Base-by-base conservation (phyloP, 2,888 invertebrate species). In the Endomychus coccineus region DNA sequence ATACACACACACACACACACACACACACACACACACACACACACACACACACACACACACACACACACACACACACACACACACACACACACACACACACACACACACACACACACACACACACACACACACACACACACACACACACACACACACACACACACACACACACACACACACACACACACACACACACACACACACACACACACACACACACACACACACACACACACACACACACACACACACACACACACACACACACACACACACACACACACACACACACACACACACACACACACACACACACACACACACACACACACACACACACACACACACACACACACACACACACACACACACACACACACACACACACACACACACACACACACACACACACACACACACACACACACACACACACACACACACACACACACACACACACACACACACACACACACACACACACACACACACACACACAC, bases 1-100 rank as follows among this genome's bases (percentile, higher is more conserved):
- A n/a, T n/a, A n/a, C n/a, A 19, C 21, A 19, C 21, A 19, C 21
- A 19, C 21, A 19, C 21, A 19, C 21, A 19, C 21, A 19, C 21
- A 19, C 21, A 19, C 21, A 19, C 21, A 19, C 21, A 19, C 21
- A 19, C 21, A 19, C 21, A 19, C 21, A 19, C 21, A 19, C 21
- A 19, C 21, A 19, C 21, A 19, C 21, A 19, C 21, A 19, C 21
- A 19, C 21, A 19, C 21, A 19, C 21, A 19, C 21, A 19, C 21
- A 19, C 21, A 19, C 21, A 19, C 21, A 19, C 21, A 19, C 21
- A 19, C 21, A 19, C 21, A 19, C 21, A 19, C 21, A 19, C 21
- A 19, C 21, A 19, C 21, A 19, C 21, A 19, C 21, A 19, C 21
- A 19, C 21, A 19, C 21, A 19, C 21, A 19, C 21, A 19, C 21